Conservation (phyloP, 2,797 vertebrate genomes). For the Microtus obscurus region DNA sequence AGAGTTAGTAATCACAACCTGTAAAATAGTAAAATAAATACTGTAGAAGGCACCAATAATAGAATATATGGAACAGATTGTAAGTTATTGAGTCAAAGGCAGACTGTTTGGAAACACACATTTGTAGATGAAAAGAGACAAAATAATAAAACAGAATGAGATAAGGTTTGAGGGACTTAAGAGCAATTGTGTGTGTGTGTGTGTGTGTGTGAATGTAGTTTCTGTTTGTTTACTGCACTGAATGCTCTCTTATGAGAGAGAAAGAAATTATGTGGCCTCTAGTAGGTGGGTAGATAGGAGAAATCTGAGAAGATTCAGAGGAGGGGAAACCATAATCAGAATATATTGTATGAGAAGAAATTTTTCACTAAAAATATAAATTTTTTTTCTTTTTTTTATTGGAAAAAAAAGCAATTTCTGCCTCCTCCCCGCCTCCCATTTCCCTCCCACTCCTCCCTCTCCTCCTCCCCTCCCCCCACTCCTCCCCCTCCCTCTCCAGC, state of each 20-base stretch:
- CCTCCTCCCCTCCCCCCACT: too few relatives aligned
- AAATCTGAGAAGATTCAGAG: neutral
- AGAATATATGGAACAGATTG: neutral
- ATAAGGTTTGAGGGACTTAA: neutral
- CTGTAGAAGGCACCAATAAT: neutral
- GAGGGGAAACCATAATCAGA: neutral
- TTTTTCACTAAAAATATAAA: neutral
- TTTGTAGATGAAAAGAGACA: neutral
- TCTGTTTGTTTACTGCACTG: neutral
- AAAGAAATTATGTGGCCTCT: neutral
- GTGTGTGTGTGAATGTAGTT: neutral
- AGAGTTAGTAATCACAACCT: neutral
- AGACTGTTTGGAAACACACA: neutral
- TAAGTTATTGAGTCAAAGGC: neutral
- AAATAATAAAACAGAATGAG: neutral
- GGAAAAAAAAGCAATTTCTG: too few relatives aligned
- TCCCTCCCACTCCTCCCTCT: too few relatives aligned
- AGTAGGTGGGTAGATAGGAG: neutral
- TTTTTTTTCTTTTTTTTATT: too few relatives aligned
- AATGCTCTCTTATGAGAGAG: neutral
- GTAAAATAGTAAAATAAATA: neutral
- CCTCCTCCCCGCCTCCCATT: too few relatives aligned
- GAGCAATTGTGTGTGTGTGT: neutral
- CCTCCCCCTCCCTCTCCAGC: too few relatives aligned
- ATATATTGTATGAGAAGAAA: neutral